Conservation (phyloP, 2,113 vertebrate species). For the Hylia prasina region DNA sequence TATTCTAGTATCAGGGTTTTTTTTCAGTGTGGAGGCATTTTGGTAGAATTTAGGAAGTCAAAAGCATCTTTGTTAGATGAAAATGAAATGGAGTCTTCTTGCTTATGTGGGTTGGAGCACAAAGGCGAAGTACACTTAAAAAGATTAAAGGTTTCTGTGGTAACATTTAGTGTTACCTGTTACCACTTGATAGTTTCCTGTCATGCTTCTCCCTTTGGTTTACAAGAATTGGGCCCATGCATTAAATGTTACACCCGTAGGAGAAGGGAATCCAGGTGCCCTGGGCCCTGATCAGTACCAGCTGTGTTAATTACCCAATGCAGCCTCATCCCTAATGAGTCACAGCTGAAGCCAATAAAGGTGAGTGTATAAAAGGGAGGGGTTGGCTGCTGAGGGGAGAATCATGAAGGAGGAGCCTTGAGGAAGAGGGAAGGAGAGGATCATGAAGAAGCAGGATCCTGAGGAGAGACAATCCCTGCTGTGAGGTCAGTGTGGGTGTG, state of each 20-base stretch:
- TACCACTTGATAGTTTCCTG: background rate
- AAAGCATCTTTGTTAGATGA: background rate
- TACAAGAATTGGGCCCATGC: background rate
- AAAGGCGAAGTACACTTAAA: background rate
- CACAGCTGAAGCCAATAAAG: background rate
- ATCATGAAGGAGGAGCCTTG: background rate
- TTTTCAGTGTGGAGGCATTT: background rate
- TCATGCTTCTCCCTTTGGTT: background rate
- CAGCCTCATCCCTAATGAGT: background rate
- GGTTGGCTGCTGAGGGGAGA: background rate
- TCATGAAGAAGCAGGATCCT: background rate
- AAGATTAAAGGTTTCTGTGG: background rate
- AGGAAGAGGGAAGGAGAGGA: background rate
- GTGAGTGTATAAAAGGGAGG: background rate
- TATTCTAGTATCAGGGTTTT: background rate
- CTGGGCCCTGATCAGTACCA: background rate
- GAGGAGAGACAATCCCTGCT: background rate
- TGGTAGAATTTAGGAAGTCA: background rate
- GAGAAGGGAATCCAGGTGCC: background rate
- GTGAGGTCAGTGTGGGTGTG: background rate
- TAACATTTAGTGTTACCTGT: accelerated
- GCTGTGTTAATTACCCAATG: background rate
- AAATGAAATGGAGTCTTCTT: background rate
- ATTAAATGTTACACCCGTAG: background rate
- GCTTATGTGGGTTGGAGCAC: background rate